These are phyloP conservation scores for Cladorhizidae sp. DNA, from an alignment of 37 sponge, comb jelly and placozoan genomes.

Conservation along the genomic window DNA sequence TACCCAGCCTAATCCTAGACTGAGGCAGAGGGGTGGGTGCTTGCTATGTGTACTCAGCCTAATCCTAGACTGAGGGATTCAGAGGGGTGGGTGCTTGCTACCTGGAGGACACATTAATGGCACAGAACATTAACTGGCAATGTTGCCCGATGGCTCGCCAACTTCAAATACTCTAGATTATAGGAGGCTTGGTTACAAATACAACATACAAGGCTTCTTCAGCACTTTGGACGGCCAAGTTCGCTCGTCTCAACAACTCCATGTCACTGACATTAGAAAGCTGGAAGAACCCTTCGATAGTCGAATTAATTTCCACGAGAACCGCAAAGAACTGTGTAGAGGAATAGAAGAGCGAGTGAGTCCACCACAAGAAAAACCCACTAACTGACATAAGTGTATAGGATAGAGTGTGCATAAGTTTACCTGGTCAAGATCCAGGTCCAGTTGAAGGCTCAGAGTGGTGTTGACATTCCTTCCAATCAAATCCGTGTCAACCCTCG, in stretches of 20 bases:
- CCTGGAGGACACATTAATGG: too few relatives aligned
- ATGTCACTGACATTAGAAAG: background rate
- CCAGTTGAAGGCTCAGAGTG: slow-evolving; percentile 40
- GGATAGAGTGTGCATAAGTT: background rate
- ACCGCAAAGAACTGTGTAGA: slow-evolving; percentile 19
- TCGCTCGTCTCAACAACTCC: slow-evolving; percentile 23
- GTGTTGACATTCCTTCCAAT: slow-evolving; percentile 35
- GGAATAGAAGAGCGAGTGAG: background rate
- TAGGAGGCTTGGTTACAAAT: too few relatives aligned
- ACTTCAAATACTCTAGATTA: too few relatives aligned
- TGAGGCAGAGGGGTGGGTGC: too few relatives aligned
- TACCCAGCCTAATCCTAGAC: too few relatives aligned
- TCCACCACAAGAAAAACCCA: background rate
- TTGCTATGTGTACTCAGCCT: too few relatives aligned
- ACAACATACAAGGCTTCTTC: slow-evolving; percentile 27
- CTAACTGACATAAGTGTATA: background rate
- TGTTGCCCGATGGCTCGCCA: too few relatives aligned
- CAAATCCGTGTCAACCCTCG: slow-evolving; percentile 9
- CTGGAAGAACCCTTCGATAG: slow-evolving; percentile 25
- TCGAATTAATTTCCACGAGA: slow-evolving; percentile 36
- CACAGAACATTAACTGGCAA: too few relatives aligned
- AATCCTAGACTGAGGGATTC: too few relatives aligned
- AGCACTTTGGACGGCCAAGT: slow-evolving; percentile 17
- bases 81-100: too few relatives aligned
- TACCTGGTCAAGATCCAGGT: slow-evolving; percentile 11